These are phyloP conservation scores for Drosophila atripex DNA, from an alignment of 2,888 invertebrate species.

Conservation along the genomic window DNA sequence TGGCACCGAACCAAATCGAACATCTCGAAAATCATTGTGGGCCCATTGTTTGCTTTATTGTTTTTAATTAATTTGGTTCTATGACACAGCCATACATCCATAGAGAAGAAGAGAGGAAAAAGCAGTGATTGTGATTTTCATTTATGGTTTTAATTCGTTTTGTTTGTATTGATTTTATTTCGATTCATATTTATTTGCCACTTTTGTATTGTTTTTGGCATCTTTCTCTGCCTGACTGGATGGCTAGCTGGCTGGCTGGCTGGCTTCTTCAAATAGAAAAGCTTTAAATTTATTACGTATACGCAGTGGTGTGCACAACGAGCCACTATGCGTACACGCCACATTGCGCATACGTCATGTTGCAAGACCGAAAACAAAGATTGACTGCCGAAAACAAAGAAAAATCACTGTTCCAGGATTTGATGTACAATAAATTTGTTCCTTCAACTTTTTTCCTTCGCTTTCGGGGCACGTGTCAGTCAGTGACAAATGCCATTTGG, in stretches of 20 bases:
- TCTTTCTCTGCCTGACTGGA: too few relatives aligned
- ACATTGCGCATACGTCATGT: constrained; percentile 24
- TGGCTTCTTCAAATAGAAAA: neutral
- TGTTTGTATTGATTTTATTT: constrained; percentile 45
- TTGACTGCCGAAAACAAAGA: constrained; percentile 3
- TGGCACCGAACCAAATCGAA: constrained; percentile 9
- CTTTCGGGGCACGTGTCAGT: constrained; percentile 23
- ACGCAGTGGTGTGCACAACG: neutral
- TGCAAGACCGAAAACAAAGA: neutral
- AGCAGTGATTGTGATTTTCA: constrained; percentile 34
- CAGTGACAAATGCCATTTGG: constrained; percentile 35
- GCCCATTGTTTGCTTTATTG: constrained; percentile 28
- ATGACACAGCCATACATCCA: neutral
- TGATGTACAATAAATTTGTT: constrained; percentile 4
- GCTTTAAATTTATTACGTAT: constrained; percentile 3
- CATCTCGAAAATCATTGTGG: constrained; percentile 13
- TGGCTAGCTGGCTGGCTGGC: too few relatives aligned
- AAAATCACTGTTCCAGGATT: constrained; percentile 1
- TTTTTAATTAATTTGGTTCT: constrained; percentile 45
- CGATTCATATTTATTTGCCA: constrained; percentile 25
- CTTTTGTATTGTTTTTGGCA: neutral
- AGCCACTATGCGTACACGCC: constrained; percentile 28
- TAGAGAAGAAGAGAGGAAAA: constrained; percentile 7
- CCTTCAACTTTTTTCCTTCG: neutral
- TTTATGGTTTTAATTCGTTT: constrained; percentile 47